These are phyloP conservation scores for Sebastes matsubarae DNA, from an alignment of 2,797 vertebrate species.

Conservation along the genomic window DNA sequence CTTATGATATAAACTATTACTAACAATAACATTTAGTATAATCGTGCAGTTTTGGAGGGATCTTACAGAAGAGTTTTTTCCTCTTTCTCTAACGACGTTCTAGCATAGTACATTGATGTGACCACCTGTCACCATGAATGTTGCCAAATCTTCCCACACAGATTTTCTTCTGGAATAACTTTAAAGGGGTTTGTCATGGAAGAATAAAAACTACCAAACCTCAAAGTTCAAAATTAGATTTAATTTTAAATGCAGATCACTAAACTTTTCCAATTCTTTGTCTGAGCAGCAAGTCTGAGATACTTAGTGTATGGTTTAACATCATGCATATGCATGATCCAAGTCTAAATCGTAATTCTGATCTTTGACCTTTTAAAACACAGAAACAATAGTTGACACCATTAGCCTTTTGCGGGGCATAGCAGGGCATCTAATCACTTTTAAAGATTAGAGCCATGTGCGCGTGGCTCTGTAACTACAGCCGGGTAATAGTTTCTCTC, in stretches of 20 bases:
- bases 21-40: neutral
- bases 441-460: slow-evolving; percentile 59
- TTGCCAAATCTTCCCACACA: neutral
- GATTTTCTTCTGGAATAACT: neutral
- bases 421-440: slow-evolving; percentile 54
- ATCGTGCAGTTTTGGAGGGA: neutral
- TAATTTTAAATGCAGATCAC: neutral
- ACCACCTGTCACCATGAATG: neutral
- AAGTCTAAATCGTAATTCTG: slow-evolving; percentile 15
- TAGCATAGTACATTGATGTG: neutral
- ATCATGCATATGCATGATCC: neutral
- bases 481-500: slow-evolving; percentile 62
- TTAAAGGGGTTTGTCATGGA: neutral
- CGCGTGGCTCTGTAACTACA: slow-evolving; percentile 36
- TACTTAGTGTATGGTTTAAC: neutral
- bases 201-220: neutral
- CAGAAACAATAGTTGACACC: slow-evolving; percentile 31
- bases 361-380: slow-evolving; percentile 38
- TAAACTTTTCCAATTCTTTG: neutral
- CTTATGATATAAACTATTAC: neutral
- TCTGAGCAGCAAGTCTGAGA: neutral
- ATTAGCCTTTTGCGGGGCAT: slow-evolving; percentile 15
- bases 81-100: neutral
- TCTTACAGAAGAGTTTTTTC: neutral
- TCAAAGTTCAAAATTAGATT: neutral